Conservation (phyloP, 1,140 invertebrate genomes). For the Penaeus chinensis region DNA sequence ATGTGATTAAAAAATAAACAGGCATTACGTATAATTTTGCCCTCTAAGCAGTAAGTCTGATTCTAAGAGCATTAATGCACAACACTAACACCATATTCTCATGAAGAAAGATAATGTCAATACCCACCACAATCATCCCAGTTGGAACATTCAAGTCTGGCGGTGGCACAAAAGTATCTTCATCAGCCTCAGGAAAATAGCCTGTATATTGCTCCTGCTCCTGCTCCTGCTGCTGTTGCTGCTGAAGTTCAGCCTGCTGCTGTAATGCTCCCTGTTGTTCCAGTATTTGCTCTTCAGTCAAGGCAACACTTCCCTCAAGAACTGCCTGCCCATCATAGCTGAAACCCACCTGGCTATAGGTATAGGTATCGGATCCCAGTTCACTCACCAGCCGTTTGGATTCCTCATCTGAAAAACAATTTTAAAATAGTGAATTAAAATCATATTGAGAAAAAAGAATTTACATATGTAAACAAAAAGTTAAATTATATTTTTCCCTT, state of each 20-base stretch:
- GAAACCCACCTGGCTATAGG: slow-evolving; percentile 84
- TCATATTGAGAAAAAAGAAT: not conserved
- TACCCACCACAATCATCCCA: slow-evolving; percentile 79
- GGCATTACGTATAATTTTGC: not conserved
- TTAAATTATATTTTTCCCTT: too few species aligned
- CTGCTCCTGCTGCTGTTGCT: slow-evolving; percentile 57
- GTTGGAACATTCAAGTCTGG: slow-evolving; percentile 79
- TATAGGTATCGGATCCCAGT: slow-evolving; percentile 73
- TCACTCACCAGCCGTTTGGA: slow-evolving; percentile 85
- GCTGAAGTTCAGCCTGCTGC: slow-evolving; percentile 32
- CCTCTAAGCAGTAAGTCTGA: not conserved
- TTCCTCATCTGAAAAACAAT: slow-evolving; percentile 83
- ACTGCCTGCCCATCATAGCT: slow-evolving; percentile 76
- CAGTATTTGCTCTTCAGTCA: slow-evolving; percentile 9
- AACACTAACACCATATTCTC: too few species aligned
- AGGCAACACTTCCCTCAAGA: not conserved
- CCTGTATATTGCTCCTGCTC: slow-evolving; percentile 64
- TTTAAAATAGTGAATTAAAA: slow-evolving; percentile 18
- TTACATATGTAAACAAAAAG: too few species aligned
- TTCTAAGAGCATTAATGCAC: slow-evolving; percentile 13
- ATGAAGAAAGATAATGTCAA: not conserved
- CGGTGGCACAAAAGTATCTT: slow-evolving; percentile 80
- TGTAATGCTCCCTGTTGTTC: not conserved
- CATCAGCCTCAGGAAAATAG: slow-evolving; percentile 72
- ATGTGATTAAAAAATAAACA: slow-evolving; percentile 14